Conservation (phyloP, 2,797 vertebrate genomes). For the Eulemur mongoz region DNA sequence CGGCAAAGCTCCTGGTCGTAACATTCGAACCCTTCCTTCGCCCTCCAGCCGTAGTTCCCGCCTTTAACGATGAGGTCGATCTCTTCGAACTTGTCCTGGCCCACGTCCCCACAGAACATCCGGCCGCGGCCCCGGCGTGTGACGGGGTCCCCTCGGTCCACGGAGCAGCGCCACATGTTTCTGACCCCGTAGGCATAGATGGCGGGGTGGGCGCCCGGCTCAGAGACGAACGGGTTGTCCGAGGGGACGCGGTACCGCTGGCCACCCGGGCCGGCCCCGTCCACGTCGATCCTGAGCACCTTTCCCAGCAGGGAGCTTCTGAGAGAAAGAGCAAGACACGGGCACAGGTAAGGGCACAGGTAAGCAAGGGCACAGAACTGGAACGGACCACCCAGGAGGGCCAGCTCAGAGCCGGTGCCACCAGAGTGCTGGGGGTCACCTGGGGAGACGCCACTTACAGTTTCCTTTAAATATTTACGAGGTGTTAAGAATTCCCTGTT, state of each 20-base stretch:
- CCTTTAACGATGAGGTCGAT: conserved; percentile 90
- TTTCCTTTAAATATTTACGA: neutral
- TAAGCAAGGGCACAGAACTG: neutral
- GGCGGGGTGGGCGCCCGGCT: conserved; percentile 84
- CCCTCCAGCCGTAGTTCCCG: conserved; percentile 93
- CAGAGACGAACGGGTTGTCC: conserved; percentile 89
- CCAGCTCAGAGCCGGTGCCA: neutral
- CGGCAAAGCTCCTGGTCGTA: conserved; percentile 89
- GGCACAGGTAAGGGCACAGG: no score
- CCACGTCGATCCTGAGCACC: conserved; percentile 90
- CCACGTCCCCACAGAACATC: conserved; percentile 92
- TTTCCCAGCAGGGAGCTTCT: conserved; percentile 92
- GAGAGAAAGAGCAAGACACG: conserved; percentile 25
- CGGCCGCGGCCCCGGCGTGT: conserved; percentile 86
- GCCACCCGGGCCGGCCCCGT: conserved; percentile 75
- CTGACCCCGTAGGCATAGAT: conserved; percentile 90
- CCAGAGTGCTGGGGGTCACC: neutral
- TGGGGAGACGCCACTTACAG: neutral
- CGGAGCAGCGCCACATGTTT: conserved; percentile 92
- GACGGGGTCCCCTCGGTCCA: conserved; percentile 89
- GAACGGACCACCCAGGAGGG: neutral
- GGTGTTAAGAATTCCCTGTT: neutral
- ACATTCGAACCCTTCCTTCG: conserved; percentile 93
- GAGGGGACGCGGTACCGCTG: conserved; percentile 86
- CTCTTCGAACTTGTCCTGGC: conserved; percentile 93